Conservation (phyloP, 2,888 invertebrate species). For the Luffia ferchaultella region DNA sequence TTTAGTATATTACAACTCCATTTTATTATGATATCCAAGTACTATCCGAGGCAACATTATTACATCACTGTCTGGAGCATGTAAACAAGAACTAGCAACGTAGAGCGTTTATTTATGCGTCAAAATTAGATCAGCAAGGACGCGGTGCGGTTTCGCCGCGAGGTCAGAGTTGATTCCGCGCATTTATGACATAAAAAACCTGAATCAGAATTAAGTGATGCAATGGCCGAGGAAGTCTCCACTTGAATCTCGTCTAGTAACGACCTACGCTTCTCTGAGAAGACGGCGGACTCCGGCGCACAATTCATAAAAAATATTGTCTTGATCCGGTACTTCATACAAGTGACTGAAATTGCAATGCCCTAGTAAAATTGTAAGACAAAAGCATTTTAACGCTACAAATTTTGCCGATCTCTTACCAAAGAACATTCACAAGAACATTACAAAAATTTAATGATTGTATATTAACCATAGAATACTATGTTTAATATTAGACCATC, state of each 20-base stretch:
- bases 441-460: neutral
- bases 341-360: neutral
- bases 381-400: neutral
- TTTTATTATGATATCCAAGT: no score
- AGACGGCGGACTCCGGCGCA: conserved; percentile 23
- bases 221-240: conserved; percentile 50
- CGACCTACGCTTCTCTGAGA: conserved; percentile 41
- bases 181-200: conserved; percentile 31
- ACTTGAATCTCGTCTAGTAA: conserved; percentile 30
- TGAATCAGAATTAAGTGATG: conserved; percentile 54
- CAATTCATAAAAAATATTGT: conserved; percentile 27
- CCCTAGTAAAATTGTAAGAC: neutral
- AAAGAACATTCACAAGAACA: neutral
- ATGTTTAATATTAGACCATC: neutral
- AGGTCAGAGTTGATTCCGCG: conserved; percentile 35
- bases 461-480: neutral
- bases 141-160: conserved; percentile 32
- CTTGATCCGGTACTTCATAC: conserved; percentile 31
- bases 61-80: neutral
- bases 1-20: no score
- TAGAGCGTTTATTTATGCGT: conserved; percentile 18
- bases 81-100: neutral
- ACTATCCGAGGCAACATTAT: no score
- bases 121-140: conserved; percentile 30
- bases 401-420: no score